phyloP scores from a whole-genome alignment of 2,797 vertebrate species.

The Discoglossus pictus region DNA sequence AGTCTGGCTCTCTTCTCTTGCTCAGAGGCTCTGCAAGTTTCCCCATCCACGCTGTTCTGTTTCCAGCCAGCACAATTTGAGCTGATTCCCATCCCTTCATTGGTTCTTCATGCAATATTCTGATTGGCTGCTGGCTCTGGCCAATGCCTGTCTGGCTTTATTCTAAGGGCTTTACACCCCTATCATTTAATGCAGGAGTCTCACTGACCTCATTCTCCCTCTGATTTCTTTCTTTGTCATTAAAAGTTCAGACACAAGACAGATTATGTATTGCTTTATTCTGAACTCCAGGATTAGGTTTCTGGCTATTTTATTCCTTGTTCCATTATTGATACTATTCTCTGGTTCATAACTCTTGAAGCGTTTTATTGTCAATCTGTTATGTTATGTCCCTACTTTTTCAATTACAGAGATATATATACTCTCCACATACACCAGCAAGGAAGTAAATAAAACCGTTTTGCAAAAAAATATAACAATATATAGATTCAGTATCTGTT shows the following conservation, averaged over 20 bases:
- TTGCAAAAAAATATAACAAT: conserved; percentile 44
- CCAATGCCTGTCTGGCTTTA: too few species aligned
- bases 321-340: conserved; percentile 48
- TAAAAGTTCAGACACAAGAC: conserved; percentile 41
- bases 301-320: conserved; percentile 18
- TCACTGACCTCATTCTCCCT: not conserved
- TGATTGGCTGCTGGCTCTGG: too few species aligned
- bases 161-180: too few species aligned
- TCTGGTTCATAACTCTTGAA: conserved; percentile 41
- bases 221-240: not conserved
- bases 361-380: conserved; percentile 42
- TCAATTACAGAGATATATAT: conserved; percentile 47
- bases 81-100: too few species aligned
- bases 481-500: conserved; percentile 17
- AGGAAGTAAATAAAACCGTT: conserved; percentile 39
- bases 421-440: conserved; percentile 15
- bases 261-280: conserved; percentile 23
- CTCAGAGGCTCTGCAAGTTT: not conserved
- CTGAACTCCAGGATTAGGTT: conserved; percentile 31
- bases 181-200: not conserved
- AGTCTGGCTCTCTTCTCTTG: not conserved
- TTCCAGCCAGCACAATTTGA: too few species aligned
- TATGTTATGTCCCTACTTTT: conserved; percentile 46
- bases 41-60: not conserved
- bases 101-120: too few species aligned